These are phyloP conservation scores for Falco cherrug DNA, from an alignment of 2,797 vertebrate genomes.

Conservation along the genomic window DNA sequence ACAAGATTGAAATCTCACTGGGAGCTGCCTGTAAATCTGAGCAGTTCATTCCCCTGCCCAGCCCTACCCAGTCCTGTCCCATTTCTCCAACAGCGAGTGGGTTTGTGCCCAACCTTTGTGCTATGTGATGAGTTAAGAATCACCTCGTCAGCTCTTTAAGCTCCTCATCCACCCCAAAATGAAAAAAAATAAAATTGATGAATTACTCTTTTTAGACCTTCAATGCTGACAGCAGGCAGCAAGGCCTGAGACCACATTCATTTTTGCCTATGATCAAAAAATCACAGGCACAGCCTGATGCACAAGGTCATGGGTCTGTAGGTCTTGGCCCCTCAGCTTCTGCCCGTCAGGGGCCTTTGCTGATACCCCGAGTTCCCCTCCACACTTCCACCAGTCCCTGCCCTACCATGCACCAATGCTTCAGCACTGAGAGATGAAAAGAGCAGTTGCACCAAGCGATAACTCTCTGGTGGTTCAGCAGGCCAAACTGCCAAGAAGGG, in stretches of 20 bases:
- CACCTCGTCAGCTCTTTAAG: constrained; percentile 9
- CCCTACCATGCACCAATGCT: not conserved
- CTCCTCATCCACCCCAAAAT: not conserved
- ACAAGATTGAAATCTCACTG: not conserved
- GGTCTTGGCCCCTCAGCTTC: constrained; percentile 48
- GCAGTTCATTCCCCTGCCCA: not conserved
- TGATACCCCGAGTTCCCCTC: constrained; percentile 41
- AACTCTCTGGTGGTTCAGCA: not conserved
- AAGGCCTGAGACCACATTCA: constrained; percentile 64
- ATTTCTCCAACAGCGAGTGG: not conserved
- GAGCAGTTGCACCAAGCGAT: not conserved
- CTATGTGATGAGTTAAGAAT: constrained; percentile 15
- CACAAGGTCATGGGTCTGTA: constrained; percentile 46
- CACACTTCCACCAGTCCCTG: constrained; percentile 25
- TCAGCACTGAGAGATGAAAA: constrained; percentile 37
- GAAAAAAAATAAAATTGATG: not conserved
- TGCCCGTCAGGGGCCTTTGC: constrained; percentile 23
- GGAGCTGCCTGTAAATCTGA: not conserved
- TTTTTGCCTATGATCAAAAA: constrained; percentile 59
- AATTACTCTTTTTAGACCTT: constrained; percentile 55
- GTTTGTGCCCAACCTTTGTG: not conserved
- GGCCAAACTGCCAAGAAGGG: not conserved
- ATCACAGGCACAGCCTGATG: constrained; percentile 65
- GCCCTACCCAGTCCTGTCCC: not conserved
- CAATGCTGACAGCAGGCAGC: constrained; percentile 54